phyloP scores from a whole-genome alignment of 2,113 vertebrate genomes.

The Lipophrys pholis region DNA sequence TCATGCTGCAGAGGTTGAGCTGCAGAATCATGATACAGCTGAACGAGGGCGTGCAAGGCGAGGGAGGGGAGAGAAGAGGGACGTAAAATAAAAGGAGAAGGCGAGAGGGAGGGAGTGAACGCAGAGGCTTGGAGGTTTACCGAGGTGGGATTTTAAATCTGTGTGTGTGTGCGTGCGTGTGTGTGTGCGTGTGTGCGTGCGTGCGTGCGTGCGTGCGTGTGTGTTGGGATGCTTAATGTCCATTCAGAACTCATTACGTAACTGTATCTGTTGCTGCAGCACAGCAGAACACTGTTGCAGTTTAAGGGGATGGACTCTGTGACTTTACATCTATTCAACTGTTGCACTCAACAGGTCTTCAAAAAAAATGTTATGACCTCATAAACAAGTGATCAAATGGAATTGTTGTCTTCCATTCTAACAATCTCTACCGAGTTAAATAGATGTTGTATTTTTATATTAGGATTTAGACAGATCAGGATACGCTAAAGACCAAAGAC shows the following conservation, averaged over 20 bases:
- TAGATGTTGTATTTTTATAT: background rate
- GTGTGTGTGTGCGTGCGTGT: conserved; percentile 1
- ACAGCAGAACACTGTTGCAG: conserved; percentile 28
- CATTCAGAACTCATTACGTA: conserved; percentile 54
- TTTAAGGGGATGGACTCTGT: conserved; percentile 15
- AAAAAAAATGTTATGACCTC: conserved; percentile 1
- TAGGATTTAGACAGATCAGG: background rate
- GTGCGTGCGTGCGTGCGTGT: background rate
- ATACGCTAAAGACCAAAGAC: conserved; percentile 12
- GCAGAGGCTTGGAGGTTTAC: conserved; percentile 6
- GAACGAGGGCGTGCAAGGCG: conserved; percentile 27
- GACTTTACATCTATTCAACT: background rate
- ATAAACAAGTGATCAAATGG: background rate
- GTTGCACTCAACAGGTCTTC: conserved; percentile 20
- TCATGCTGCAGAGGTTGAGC: conserved; percentile 75
- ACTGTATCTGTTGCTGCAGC: conserved; percentile 62
- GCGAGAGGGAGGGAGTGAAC: background rate
- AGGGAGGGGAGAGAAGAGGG: background rate
- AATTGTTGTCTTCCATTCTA: too few relatives aligned
- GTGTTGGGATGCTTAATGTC: conserved; percentile 25
- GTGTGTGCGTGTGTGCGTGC: background rate
- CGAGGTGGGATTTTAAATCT: background rate
- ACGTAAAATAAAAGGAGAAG: background rate
- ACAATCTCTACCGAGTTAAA: background rate
- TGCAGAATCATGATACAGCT: conserved; percentile 71